Percentiles rank a stretch among this genome's conserved stretches.
These are phyloP conservation scores for Cheilosia urbana DNA, from an alignment of 2,888 invertebrate genomes.

Conservation along the genomic window DNA sequence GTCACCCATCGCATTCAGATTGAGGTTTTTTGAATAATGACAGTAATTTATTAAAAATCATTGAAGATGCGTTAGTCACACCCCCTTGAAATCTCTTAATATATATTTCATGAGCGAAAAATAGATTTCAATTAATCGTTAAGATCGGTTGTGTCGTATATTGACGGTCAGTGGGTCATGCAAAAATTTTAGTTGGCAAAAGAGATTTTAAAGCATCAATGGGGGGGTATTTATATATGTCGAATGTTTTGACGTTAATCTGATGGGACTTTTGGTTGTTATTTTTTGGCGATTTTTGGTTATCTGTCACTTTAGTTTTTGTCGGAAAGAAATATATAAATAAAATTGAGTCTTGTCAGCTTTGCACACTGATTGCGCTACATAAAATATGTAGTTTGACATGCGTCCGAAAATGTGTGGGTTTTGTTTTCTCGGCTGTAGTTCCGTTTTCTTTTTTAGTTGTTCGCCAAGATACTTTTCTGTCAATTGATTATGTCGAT, in stretches of 20 bases:
- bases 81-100: neutral
- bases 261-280: conserved; percentile 22
- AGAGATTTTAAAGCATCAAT: neutral
- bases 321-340: neutral
- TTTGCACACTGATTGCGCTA: no score
- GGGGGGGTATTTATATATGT: neutral
- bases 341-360: neutral
- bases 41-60: conserved; percentile 22
- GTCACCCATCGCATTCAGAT: conserved; percentile 28
- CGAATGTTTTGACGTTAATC: neutral
- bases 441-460: no score
- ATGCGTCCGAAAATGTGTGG: no score
- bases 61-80: neutral
- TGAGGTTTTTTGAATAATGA: conserved; percentile 21
- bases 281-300: neutral
- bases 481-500: no score
- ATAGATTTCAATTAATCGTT: conserved; percentile 17
- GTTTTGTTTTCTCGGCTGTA: no score
- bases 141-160: conserved; percentile 29
- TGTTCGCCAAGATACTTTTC: no score
- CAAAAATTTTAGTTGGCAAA: conserved; percentile 29
- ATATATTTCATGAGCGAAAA: neutral
- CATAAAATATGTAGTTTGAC: no score
- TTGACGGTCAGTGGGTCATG: conserved; percentile 49
- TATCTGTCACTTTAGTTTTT: neutral